These are phyloP conservation scores for Apodemia hepburni DNA, from an alignment of 2,888 invertebrate species.

Conservation along the genomic window DNA sequence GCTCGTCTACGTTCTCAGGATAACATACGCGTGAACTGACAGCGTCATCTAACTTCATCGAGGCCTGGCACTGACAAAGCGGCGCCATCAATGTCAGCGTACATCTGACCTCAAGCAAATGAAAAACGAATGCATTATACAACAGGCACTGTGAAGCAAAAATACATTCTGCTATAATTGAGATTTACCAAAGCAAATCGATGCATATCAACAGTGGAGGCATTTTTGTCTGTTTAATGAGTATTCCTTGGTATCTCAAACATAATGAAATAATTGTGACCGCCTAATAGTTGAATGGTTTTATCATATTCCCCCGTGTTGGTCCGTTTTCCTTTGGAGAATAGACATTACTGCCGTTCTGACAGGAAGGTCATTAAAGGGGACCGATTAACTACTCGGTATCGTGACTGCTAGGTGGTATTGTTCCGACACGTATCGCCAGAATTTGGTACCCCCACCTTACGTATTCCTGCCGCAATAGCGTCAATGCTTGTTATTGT, in stretches of 20 bases:
- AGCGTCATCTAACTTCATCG: conserved; percentile 54
- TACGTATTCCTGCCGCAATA: too few relatives aligned
- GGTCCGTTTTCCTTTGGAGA: too few relatives aligned
- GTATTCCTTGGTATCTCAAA: not conserved
- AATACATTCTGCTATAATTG: conserved; percentile 4
- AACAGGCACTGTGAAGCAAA: conserved; percentile 36
- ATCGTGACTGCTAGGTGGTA: too few relatives aligned
- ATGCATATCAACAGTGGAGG: not conserved
- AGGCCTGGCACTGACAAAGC: conserved; percentile 62
- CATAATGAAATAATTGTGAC: too few relatives aligned
- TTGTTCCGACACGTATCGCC: too few relatives aligned
- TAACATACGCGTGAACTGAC: conserved; percentile 45
- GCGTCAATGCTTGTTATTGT: too few relatives aligned
- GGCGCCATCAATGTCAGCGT: conserved; percentile 43
- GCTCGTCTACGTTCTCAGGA: conserved; percentile 38
- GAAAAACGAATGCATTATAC: conserved; percentile 55
- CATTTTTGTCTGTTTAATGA: not conserved
- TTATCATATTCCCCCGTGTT: too few relatives aligned
- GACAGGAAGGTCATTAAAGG: too few relatives aligned
- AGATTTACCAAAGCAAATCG: conserved; percentile 13
- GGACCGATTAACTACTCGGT: too few relatives aligned
- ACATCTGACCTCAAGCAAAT: conserved; percentile 47
- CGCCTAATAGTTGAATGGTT: too few relatives aligned
- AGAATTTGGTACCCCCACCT: too few relatives aligned
- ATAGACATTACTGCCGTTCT: too few relatives aligned